Evolutionary conservation across 2,888 invertebrate species (phyloP).

Genomic region (Alloscopus bannaensis): DNA sequence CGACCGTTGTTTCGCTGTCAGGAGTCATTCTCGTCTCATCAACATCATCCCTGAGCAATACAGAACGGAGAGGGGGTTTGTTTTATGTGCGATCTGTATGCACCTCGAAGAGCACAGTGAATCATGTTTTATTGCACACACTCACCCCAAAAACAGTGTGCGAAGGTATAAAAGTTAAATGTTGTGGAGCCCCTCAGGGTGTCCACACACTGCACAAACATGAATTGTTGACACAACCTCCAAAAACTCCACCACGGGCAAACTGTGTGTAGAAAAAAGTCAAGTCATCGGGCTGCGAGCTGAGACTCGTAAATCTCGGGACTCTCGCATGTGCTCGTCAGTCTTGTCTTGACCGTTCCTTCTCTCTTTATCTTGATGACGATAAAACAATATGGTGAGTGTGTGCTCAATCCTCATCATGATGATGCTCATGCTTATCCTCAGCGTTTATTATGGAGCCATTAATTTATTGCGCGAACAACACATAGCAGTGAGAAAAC

Average conservation of each 20-base stretch:
- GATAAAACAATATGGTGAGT: constrained; percentile 50
- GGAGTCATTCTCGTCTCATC: constrained; percentile 5
- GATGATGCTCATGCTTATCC: too few species aligned
- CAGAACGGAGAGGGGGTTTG: constrained; percentile 45
- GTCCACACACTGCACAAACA: constrained; percentile 67
- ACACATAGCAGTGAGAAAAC: too few species aligned
- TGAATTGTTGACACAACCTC: constrained; percentile 66
- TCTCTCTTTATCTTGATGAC: background rate
- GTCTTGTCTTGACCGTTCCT: background rate
- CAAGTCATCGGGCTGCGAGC: constrained; percentile 46
- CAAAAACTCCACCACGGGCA: background rate
- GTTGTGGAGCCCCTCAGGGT: constrained; percentile 69
- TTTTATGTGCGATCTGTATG: constrained; percentile 35
- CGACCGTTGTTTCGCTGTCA: constrained; percentile 6
- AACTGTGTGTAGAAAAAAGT: background rate
- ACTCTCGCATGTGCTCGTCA: too few species aligned
- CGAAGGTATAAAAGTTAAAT: too few species aligned
- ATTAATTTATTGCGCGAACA: constrained; percentile 63
- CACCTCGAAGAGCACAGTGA: too few species aligned
- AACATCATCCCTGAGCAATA: constrained; percentile 43
- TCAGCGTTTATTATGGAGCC: constrained; percentile 62
- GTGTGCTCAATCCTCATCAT: too few species aligned
- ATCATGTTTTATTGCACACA: too few species aligned
- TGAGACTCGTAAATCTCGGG: too few species aligned
- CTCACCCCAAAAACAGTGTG: too few species aligned